Base-by-base conservation (phyloP, 1,140 invertebrate species). In the Homarus americanus region DNA sequence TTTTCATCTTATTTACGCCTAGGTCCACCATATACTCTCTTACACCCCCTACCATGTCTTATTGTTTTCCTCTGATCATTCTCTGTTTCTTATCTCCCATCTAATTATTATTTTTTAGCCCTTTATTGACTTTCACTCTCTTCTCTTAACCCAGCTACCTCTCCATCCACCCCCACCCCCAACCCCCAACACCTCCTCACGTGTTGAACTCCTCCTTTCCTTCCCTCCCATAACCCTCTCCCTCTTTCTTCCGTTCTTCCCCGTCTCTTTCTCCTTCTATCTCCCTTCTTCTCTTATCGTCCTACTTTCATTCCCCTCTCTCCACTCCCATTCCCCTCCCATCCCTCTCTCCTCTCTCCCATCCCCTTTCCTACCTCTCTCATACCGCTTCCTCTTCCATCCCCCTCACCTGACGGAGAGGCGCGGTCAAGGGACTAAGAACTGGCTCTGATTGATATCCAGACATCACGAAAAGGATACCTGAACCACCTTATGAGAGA, bases 361-460 rank as follows among this genome's bases (percentile, higher is more conserved):
- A 3, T 7, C 78, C 53, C 40, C 28, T 10, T 20, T 28, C 28
- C 5, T 24, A 28, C 63, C 38, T 32, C 53, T 44, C 10, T 32
- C 76, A 20, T 24, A 63, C 41, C 40, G 17, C 4, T 12, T 28
- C 24, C 17, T 32, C 28, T 53, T 7, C 79, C 49, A 20, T 12
- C 17, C 79, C n/a, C 44, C 20, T 34, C 2, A 15, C 20, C 9
- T 41, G 53, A 41, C 38, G 32, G 15, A 15, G 41, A 15, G 28
- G 17, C 10, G 78, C 41, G 40, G 78, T 38, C 79, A 58, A 34
- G 79, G 34, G 79, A 82, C 79, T 82, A 36, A 82, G 12, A 82
- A 24, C 49, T 63, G 20, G 20, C 78, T 80, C 32, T 80, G 79
- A 82, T 44, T 82, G 79, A 82, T 82, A 63, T 63, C 49, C 32